Conservation (phyloP, 2,797 vertebrate species). For the Urosaurus nigricauda region DNA sequence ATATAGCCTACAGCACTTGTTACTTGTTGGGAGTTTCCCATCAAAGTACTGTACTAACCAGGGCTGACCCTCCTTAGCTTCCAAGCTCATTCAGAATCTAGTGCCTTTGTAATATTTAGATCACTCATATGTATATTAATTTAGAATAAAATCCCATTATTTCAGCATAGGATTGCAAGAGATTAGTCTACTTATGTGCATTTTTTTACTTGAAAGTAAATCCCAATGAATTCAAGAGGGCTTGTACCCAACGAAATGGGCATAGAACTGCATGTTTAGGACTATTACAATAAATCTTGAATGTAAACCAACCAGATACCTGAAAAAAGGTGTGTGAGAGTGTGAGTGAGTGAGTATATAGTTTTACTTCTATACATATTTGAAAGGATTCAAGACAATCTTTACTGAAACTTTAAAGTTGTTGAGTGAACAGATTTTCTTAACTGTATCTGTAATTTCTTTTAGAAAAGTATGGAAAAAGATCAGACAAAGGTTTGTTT, state of each 20-base stretch:
- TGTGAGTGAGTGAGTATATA: background rate
- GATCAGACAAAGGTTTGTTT: background rate
- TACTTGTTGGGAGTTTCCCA: no score
- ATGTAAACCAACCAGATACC: background rate
- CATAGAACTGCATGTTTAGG: background rate
- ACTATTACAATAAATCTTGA: background rate
- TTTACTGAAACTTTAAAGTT: background rate
- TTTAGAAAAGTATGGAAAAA: background rate
- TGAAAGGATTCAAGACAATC: background rate
- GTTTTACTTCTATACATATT: background rate
- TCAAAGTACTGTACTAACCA: no score
- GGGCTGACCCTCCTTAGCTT: no score
- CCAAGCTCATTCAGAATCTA: no score
- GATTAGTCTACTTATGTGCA: background rate
- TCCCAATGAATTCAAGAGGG: background rate
- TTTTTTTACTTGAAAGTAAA: background rate
- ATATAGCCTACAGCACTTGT: no score
- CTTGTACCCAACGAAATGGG: background rate
- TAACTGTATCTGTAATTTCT: constrained; percentile 4
- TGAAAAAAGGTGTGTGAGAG: background rate
- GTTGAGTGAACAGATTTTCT: background rate
- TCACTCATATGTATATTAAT: background rate
- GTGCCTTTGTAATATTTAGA: no score
- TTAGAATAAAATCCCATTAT: background rate
- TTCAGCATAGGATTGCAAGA: background rate